Percentiles rank a stretch among this genome's conserved stretches.
Evolutionary conservation across 23 tunicate genomes (phyloP).

Genomic region (Phallusia fumigata): DNA sequence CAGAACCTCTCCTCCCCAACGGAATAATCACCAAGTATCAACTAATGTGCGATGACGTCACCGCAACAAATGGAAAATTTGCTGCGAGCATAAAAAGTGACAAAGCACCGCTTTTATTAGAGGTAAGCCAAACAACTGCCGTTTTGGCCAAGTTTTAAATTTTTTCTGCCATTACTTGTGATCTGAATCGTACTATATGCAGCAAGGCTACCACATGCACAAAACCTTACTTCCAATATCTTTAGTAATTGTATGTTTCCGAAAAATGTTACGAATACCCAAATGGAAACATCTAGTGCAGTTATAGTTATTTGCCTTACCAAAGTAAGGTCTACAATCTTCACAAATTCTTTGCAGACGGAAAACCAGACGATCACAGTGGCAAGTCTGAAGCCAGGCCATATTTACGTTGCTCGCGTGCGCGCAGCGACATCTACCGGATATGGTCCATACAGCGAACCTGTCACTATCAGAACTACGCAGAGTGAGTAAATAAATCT

Average conservation of each 20-base stretch:
- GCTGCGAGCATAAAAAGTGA: constrained; percentile 9
- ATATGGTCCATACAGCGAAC: constrained; percentile 39
- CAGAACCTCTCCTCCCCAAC: constrained; percentile 31
- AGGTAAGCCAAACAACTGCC: too few relatives aligned
- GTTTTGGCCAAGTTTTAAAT: too few relatives aligned
- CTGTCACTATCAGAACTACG: constrained; percentile 18
- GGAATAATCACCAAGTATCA: constrained; percentile 45
- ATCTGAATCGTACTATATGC: too few relatives aligned
- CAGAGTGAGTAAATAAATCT: not conserved
- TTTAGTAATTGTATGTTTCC: too few relatives aligned
- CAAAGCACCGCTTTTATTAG: constrained; percentile 5
- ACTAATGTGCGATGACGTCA: constrained; percentile 21
- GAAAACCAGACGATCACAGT: constrained; percentile 1
- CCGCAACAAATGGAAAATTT: not conserved
- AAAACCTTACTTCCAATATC: too few relatives aligned
- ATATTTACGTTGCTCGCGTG: constrained; percentile 28
- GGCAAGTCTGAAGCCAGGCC: constrained; percentile 33
- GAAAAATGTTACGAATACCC: too few relatives aligned
- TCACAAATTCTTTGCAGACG: constrained; percentile 31
- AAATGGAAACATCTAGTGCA: too few relatives aligned
- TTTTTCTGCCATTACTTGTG: too few relatives aligned
- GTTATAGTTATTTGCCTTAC: too few relatives aligned
- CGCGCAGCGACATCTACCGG: constrained; percentile 55
- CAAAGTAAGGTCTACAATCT: too few relatives aligned
- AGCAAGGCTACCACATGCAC: too few relatives aligned